Base-by-base conservation (phyloP, 2,888 invertebrate genomes). In the Drosophila atripex region DNA sequence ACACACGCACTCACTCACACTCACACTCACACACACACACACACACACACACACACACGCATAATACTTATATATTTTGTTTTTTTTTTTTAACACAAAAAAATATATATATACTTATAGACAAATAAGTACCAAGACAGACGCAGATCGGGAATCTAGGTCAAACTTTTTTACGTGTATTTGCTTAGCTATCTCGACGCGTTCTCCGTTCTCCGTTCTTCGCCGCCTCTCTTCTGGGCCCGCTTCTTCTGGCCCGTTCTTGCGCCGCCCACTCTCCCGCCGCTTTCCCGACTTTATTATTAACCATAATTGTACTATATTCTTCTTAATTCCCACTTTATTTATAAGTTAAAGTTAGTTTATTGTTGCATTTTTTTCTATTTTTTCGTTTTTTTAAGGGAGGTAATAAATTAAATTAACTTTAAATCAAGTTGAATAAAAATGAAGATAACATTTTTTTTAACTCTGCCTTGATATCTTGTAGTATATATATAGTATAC, bases 121-220 rank as follows among this genome's bases (percentile, higher is more conserved):
- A 69, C 50, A 50, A 54, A 56, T 55, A 71, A 53, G 28, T 46
- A 47, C 69, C 53, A 65, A 60, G 56, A 78, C 63, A 79, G 57
- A 61, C 60, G 71, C 72, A 55, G 69, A 75, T 71, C 68, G 16
- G 70, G 82, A 85, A 85, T 87, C 83, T 85, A 75, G 85, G 85
- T 85, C 85, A 85, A 85, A 80, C 77, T 77, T 78, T 87, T 85
- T 86, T 80, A 86, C 77, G 73, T 73, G 70, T 73, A 76, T 73
- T 73, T 64, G 70, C 72, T 39, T 52, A 64, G 72, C 59, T 70
- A 70, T 70, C 71, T 54, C 70, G 11, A 35, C 49, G 32, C 41
- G 50, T 54, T 64, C 52, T 63, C 23, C 41, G 50, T 54, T 64
- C 52, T 63, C 23, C 12, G 38, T 14, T 43, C 16, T 21, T 23